Evolutionary conservation across 2,797 vertebrate genomes (phyloP).

Genomic region (Falco biarmicus): DNA sequence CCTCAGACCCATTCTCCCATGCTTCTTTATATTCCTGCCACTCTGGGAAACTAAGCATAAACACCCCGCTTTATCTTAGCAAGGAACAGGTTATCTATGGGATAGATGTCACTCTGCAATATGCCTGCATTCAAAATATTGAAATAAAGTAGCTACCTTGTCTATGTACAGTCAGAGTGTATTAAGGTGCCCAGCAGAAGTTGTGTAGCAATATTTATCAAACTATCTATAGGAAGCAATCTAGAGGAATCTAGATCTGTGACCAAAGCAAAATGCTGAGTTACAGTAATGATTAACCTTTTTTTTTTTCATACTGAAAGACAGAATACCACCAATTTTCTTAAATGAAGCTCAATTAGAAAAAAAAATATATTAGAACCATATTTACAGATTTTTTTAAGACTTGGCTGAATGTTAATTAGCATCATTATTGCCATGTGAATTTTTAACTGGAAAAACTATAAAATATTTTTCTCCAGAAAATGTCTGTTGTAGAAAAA

Average conservation of each 20-base stretch:
- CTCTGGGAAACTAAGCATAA: not conserved
- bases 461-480: not conserved
- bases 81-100: not conserved
- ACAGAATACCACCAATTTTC: not conserved
- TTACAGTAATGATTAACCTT: not conserved
- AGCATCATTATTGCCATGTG: not conserved
- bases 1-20: not conserved
- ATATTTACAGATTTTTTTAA: not conserved
- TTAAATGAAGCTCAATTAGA: not conserved
- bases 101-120: not conserved
- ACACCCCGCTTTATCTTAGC: accelerated
- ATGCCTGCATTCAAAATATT: not conserved
- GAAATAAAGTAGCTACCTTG: not conserved
- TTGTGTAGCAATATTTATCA: not conserved
- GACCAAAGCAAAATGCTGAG: not conserved
- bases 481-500: not conserved
- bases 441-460: not conserved
- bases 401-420: not conserved
- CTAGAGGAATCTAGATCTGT: not conserved
- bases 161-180: too few species aligned
- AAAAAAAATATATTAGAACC: accelerated
- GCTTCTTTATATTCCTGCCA: not conserved
- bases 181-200: not conserved
- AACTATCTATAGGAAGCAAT: not conserved
- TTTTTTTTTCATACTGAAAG: not conserved